These are phyloP conservation scores for Habropoda laboriosa DNA, from an alignment of 1,140 invertebrate genomes.

Conservation along the genomic window DNA sequence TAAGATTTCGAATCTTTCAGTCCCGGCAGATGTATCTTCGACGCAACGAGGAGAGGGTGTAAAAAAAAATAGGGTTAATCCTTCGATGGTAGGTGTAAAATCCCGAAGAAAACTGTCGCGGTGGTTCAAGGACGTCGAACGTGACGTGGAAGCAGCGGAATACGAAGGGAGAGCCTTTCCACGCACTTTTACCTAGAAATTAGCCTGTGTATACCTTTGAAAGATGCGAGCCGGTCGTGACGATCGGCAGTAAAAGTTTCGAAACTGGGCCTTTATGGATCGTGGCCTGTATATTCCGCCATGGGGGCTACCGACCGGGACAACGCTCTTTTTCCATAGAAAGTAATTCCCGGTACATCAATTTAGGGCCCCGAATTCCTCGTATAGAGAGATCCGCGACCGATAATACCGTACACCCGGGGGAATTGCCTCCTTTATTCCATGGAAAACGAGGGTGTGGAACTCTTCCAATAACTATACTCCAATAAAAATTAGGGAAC, in stretches of 20 bases:
- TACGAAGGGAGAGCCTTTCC: not conserved
- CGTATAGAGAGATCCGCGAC: no score
- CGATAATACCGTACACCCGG: no score
- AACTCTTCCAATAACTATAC: no score
- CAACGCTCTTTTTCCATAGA: not conserved
- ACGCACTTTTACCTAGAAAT: not conserved
- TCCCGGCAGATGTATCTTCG: constrained; percentile 35
- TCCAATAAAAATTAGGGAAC: no score
- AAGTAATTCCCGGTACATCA: not conserved
- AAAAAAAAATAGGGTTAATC: constrained; percentile 69
- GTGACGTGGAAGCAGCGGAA: constrained; percentile 22
- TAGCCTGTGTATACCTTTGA: not conserved
- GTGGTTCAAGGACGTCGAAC: constrained; percentile 6
- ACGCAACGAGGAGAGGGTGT: not conserved
- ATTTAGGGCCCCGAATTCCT: not conserved
- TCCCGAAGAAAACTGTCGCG: not conserved
- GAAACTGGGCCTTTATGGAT: constrained; percentile 56
- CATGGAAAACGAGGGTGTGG: no score
- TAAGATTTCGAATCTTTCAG: constrained; percentile 40
- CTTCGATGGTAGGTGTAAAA: constrained; percentile 21
- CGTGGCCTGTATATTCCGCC: constrained; percentile 38
- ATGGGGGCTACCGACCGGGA: constrained; percentile 31
- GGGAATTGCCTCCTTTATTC: no score
- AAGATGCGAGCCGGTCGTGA: not conserved
- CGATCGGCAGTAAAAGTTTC: constrained; percentile 56